A percentile compares a stretch with the other conserved stretches of the same genome.
These are phyloP conservation scores for Noctua janthina DNA, from an alignment of 2,888 invertebrate species.

Conservation along the genomic window DNA sequence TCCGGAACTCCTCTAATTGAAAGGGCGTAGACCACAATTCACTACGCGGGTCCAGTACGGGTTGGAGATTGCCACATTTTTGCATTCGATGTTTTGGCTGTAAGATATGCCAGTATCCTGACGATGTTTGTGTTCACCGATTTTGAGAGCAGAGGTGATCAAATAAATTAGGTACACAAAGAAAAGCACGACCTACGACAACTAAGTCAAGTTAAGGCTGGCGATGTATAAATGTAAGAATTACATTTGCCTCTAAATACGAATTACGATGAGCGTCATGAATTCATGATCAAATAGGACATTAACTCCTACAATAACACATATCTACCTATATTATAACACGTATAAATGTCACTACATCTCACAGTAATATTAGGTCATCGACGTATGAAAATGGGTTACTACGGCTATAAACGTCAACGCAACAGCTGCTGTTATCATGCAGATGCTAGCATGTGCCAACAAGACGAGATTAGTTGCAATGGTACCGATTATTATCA, in stretches of 20 bases:
- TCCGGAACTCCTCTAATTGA: background rate
- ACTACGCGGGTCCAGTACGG: background rate
- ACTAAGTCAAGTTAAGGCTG: background rate
- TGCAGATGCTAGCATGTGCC: slow-evolving; percentile 24
- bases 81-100: background rate
- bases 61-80: background rate
- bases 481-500: slow-evolving; percentile 34
- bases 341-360: slow-evolving; percentile 14
- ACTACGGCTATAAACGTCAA: slow-evolving; percentile 25
- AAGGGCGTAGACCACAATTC: background rate
- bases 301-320: background rate
- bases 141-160: background rate
- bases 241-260: background rate
- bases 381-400: slow-evolving; percentile 34
- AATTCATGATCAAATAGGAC: background rate
- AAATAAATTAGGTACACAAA: background rate
- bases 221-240: background rate
- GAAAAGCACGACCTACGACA: background rate
- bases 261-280: background rate
- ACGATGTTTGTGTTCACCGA: background rate
- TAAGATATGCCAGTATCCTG: background rate
- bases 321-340: background rate
- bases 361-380: slow-evolving; percentile 21
- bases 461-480: slow-evolving; percentile 36
- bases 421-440: slow-evolving; percentile 31